Evolutionary conservation across 2,888 invertebrate genomes (phyloP), one percentile per base, ranked within the genome.

Genomic region (Tanypteryx hageni): DNA sequence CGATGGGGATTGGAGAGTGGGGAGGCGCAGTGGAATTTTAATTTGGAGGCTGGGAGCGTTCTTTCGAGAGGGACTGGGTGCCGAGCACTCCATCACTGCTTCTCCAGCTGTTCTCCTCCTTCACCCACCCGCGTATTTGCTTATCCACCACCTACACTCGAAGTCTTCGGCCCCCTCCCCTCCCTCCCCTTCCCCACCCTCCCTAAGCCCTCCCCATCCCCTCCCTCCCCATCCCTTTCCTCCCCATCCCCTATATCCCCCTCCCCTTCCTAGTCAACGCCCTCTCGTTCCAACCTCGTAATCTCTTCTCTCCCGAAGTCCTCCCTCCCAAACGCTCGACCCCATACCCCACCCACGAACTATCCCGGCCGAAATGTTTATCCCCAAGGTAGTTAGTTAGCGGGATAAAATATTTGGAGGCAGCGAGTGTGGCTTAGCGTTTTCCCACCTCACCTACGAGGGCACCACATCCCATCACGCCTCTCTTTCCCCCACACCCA

Each of bases 1-100:
- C 16, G 31, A 44, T 27, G 85, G 18, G n/a, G 58, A 57, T 9
- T 27, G 61, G 16, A 4, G 16, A n/a, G 59, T n/a, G 59, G 18
- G 27, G 27, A 61, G 86, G 27, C 61, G 57, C 86, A 68, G 89
- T 44, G 89, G 89, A 89, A 89, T 89, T 89, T 89, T 89, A 89
- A 89, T 89, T 64, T 68, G 89, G 56, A 44, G n/a, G 61, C 89
- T 18, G 31, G 89, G n/a, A 85, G 57, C 64, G 68, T 44, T 64
- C 68, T 89, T 89, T 64, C 31, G 89, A 57, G 58, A n/a, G 85
- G n/a, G 76, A 76, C n/a, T 11, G 22, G 85, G 22, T 22, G n/a
- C n/a, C 68, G 18, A 31, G 86, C 86, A 86, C 89, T 89, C 89
- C 89, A 89, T 89, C 89, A 89, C 89, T 44, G 58, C 89, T 64